phyloP scores from a whole-genome alignment of 2,888 invertebrate species.

The Eumerus sabulonum region DNA sequence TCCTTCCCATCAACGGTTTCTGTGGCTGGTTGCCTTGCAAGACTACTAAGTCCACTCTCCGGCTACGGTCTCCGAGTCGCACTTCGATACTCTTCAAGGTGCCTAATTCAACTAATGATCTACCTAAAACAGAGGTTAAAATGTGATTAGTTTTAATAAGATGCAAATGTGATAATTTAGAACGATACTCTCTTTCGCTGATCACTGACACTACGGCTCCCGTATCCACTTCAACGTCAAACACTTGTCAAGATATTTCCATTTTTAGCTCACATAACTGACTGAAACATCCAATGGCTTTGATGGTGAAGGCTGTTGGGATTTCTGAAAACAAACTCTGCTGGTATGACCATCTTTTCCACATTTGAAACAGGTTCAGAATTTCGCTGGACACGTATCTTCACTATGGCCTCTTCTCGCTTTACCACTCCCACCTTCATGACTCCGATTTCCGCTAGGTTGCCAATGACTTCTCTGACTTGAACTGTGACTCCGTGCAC shows the following conservation, averaged over 20 bases:
- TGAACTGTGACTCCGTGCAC: neutral
- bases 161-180: constrained; percentile 19
- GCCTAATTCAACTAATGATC: constrained; percentile 6
- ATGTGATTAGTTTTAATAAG: constrained; percentile 27
- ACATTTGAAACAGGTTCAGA: constrained; percentile 31
- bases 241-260: too few relatives aligned
- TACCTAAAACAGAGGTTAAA: constrained; percentile 35
- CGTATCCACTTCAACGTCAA: constrained; percentile 22
- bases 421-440: neutral
- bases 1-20: constrained; percentile 25
- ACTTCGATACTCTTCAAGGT: constrained; percentile 21
- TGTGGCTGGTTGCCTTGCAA: constrained; percentile 25
- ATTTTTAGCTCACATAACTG: neutral
- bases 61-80: constrained; percentile 7
- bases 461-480: constrained; percentile 19
- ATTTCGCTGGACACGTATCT: constrained; percentile 31
- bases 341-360: constrained; percentile 27
- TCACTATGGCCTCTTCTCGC: constrained; percentile 4
- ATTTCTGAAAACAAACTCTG: constrained; percentile 10
- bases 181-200: constrained; percentile 25
- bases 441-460: neutral
- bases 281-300: constrained; percentile 14
- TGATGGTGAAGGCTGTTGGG: constrained; percentile 6
- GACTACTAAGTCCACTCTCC: constrained; percentile 10
- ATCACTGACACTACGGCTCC: constrained; percentile 33